Base-by-base conservation (phyloP, 1,140 invertebrate species). In the Tetranychus cinnabarinus region DNA sequence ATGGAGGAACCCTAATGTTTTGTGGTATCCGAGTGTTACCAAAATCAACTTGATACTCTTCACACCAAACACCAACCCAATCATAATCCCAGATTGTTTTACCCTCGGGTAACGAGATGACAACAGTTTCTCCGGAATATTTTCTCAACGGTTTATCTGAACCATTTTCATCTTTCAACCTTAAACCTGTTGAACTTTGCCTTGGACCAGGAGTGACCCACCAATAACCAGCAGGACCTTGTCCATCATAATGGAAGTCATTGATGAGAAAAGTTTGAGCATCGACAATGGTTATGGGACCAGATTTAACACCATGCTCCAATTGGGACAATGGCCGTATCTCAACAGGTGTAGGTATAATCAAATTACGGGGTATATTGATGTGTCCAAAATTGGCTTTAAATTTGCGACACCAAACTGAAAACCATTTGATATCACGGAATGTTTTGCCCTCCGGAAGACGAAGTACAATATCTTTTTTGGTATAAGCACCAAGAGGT, bases 321-420 rank as follows among this genome's bases (percentile, higher is more conserved):
- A 61, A 57, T 3, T 59, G 57, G 1, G 63, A 61, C 4, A 69
- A 42, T 1, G 56, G 56, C 6, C 64, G 60, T 13, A 69, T 65
- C 56, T 88, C 82, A 10, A 87, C 84, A 50, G 77, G 77, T 7
- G 62, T 59, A 48, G 91, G 72, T 1, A 79, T 74, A 1, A 75
- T 80, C 60, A 91, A 76, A 71, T 86, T 86, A 39, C 33, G 71
- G 0, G 86, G 83, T 60, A 92, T 79, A 62, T 78, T 70, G 8
- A 92, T 77, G 72, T 89, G 84, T 1, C 86, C 88, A 70, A 91
- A 91, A 73, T 83, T 85, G 74, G 90, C 87, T 66, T 84, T 86
- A 71, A 89, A 88, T 70, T 87, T 77, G 65, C 82, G 74, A 73
- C 85, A 88, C 87, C 87, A 92, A 33, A 92, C 83, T 59, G 84